These are phyloP conservation scores for Drosophila watanabei DNA, from an alignment of 1,140 invertebrate species.

Conservation along the genomic window DNA sequence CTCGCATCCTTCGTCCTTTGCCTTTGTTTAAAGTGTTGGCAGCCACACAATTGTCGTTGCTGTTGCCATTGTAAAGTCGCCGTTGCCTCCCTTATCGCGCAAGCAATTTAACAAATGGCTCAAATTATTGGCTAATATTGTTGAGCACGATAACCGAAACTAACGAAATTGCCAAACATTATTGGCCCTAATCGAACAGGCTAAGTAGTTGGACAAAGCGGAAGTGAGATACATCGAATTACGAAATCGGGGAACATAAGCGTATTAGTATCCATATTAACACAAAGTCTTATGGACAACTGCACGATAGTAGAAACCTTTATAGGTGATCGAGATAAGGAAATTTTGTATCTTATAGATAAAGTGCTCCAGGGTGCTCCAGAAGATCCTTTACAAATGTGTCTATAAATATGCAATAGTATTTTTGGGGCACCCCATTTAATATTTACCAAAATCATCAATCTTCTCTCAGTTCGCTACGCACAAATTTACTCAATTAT, in stretches of 20 bases:
- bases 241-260: background rate
- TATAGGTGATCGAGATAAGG: too few relatives aligned
- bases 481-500: too few relatives aligned
- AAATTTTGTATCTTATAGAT: too few relatives aligned
- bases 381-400: too few relatives aligned
- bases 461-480: too few relatives aligned
- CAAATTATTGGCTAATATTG: conserved; percentile 64
- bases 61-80: conserved; percentile 45
- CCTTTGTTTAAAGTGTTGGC: conserved; percentile 77
- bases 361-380: too few relatives aligned
- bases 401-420: too few relatives aligned
- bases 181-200: conserved; percentile 20
- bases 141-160: conserved; percentile 49
- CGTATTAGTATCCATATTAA: background rate
- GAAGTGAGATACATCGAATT: background rate
- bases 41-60: conserved; percentile 70
- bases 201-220: background rate
- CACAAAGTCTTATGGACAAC: too few relatives aligned
- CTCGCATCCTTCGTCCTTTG: conserved; percentile 5
- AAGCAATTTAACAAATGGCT: conserved; percentile 80
- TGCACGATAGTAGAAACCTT: too few relatives aligned
- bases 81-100: conserved; percentile 63
- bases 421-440: too few relatives aligned
- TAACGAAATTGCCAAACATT: conserved; percentile 16
- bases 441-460: too few relatives aligned